Conservation (phyloP, 2,113 vertebrate species). For the Prionailurus bengalensis region DNA sequence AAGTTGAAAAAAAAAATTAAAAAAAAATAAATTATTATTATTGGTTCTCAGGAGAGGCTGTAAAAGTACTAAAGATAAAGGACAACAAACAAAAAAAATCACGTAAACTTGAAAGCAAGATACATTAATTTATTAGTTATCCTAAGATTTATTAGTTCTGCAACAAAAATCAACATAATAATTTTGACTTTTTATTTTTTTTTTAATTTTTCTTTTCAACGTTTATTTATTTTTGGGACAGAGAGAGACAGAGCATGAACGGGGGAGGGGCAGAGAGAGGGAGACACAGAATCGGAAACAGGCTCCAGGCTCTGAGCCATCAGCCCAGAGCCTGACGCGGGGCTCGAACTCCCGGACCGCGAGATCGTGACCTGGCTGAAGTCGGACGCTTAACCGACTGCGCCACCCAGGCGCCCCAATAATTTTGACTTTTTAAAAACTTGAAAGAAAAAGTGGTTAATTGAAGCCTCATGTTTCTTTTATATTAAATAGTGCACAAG, state of each 20-base stretch:
- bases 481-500: slow-evolving; percentile 76
- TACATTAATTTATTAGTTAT: slow-evolving; percentile 10
- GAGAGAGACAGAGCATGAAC: too few relatives aligned
- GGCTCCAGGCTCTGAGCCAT: too few relatives aligned
- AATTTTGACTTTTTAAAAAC: slow-evolving; percentile 45
- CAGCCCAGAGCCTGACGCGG: too few relatives aligned
- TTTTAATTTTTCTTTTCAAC: too few relatives aligned
- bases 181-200: neutral
- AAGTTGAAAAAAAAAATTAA: too few relatives aligned
- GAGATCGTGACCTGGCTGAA: too few relatives aligned
- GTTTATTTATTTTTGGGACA: too few relatives aligned
- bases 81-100: neutral
- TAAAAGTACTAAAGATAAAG: neutral
- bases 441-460: slow-evolving; percentile 68
- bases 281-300: too few relatives aligned
- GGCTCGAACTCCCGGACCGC: too few relatives aligned
- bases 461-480: slow-evolving; percentile 63
- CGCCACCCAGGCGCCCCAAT: neutral
- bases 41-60: neutral
- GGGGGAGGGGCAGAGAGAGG: too few relatives aligned
- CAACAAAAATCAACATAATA: slow-evolving; percentile 57
- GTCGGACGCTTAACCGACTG: too few relatives aligned
- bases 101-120: slow-evolving; percentile 40
- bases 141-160: slow-evolving; percentile 51
- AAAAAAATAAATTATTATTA: neutral